Conservation (phyloP, 2,888 invertebrate species). For the Lasioglossum figueresi region DNA sequence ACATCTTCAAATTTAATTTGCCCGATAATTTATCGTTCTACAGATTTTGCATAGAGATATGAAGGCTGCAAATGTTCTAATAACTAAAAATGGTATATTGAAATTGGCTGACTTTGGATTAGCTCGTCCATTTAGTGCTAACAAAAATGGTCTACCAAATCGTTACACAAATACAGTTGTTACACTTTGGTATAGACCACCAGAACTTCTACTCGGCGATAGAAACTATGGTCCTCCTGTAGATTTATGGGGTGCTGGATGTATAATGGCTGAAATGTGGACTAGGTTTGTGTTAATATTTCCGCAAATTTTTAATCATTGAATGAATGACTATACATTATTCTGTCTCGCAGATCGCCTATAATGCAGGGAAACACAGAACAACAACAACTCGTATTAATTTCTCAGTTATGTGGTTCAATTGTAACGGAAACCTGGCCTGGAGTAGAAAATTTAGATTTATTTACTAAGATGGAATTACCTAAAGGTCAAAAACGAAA, state of each 20-base stretch:
- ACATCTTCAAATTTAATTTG: neutral
- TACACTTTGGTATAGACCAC: slow-evolving; percentile 96
- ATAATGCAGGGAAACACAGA: slow-evolving; percentile 99
- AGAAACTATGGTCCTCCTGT: slow-evolving; percentile 98
- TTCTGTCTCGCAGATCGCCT: slow-evolving; percentile 86
- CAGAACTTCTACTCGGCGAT: slow-evolving; percentile 90
- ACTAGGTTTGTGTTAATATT: slow-evolving; percentile 85
- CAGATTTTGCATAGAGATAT: slow-evolving; percentile 96
- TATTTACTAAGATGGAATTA: slow-evolving; percentile 94
- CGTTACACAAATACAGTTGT: slow-evolving; percentile 99
- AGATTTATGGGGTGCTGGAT: slow-evolving; percentile 98
- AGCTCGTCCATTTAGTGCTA: slow-evolving; percentile 96
- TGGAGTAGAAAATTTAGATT: slow-evolving; percentile 94
- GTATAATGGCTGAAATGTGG: slow-evolving; percentile 99
- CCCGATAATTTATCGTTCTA: slow-evolving; percentile 14
- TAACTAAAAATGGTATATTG: slow-evolving; percentile 96
- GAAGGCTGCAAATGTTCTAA: slow-evolving; percentile 99
- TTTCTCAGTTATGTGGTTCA: slow-evolving; percentile 98
- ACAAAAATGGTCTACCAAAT: slow-evolving; percentile 93
- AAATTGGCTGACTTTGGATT: slow-evolving; percentile 99
- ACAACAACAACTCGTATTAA: slow-evolving; percentile 96
- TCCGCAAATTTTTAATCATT: neutral
- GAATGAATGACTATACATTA: neutral
- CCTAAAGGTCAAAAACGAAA: slow-evolving; percentile 94
- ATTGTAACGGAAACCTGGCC: slow-evolving; percentile 98